Evolutionary conservation across 2,888 invertebrate species (phyloP), one percentile per base, ranked within the genome.

Genomic region (Hypolimnas misippus): DNA sequence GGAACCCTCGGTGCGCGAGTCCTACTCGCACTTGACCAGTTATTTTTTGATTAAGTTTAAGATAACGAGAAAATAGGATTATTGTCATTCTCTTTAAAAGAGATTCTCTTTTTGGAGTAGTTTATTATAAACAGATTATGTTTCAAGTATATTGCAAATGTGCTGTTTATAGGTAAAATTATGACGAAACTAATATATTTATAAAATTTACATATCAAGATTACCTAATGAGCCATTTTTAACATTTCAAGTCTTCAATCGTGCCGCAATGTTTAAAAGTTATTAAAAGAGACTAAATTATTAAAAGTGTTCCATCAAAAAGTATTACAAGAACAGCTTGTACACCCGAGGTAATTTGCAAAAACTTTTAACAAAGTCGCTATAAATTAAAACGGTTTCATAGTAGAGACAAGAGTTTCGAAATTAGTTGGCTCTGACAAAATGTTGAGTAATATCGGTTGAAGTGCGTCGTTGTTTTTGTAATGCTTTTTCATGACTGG

Each of bases 401-500:
- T 53, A 60, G 59, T 54, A 71, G 69, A 68, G 46, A 54, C 51
- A 60, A 69, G 74, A 74, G 72, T 74, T 73, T 68, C 68, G 69
- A 79, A 82, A 83, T 84, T 75, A 82, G 80, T 86, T 84, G 83
- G 81, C 83, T 81, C 76, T 83, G 83, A 80, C 81, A 84, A 85
- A 83, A 84, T 80, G 83, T 84, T 83, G 83, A 84, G 82, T 84
- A 86, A 86, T 84, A 86, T 76, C 77, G 79, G 79, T 77, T 80
- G 78, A 82, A 87, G 85, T 86, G 83, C 84, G 82, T 84, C 83
- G 84, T 87, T 87, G 87, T 89, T 89, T 88, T 89, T 86, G 85
- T 89, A 87, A 89, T 86, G 87, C 78, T 86, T 86, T 87, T 86
- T 87, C 86, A 89, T 86, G 86, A 84, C 84, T 84, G 79, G 81